Conservation (phyloP, 2,888 invertebrate genomes). For the Stegophylla sp. region DNA sequence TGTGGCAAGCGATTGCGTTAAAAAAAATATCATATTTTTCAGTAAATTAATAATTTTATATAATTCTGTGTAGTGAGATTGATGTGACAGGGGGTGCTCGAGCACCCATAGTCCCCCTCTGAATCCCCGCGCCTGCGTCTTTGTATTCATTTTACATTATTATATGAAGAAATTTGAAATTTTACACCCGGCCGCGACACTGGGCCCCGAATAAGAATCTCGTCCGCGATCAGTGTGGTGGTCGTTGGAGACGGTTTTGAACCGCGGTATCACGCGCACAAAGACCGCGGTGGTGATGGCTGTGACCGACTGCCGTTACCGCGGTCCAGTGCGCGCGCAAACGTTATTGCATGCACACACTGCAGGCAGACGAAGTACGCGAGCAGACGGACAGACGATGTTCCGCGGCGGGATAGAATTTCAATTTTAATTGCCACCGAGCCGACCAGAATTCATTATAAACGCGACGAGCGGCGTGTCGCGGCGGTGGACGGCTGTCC, state of each 20-base stretch:
- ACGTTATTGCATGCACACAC: not conserved
- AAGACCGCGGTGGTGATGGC: not conserved
- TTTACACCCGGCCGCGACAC: too few species aligned
- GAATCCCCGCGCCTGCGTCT: too few species aligned
- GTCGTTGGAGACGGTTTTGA: not conserved
- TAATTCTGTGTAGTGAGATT: too few species aligned
- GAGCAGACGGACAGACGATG: not conserved
- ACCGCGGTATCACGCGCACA: not conserved
- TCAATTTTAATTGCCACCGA: constrained; percentile 37
- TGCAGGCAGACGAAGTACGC: too few species aligned
- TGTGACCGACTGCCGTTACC: not conserved
- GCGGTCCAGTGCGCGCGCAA: not conserved
- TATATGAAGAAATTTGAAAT: too few species aligned
- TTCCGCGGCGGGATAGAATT: not conserved
- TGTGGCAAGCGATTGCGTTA: too few species aligned
- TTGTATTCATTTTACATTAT: too few species aligned
- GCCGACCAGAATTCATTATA: constrained; percentile 10
- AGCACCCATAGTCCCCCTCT: too few species aligned
- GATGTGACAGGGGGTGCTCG: too few species aligned
- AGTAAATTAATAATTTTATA: too few species aligned
- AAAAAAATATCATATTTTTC: too few species aligned
- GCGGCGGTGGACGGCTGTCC: not conserved
- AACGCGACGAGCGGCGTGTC: not conserved
- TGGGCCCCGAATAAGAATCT: too few species aligned
- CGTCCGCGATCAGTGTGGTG: not conserved